These are phyloP conservation scores for Myrmophylax atrothorax DNA, from an alignment of 2,113 vertebrate species.

Conservation along the genomic window DNA sequence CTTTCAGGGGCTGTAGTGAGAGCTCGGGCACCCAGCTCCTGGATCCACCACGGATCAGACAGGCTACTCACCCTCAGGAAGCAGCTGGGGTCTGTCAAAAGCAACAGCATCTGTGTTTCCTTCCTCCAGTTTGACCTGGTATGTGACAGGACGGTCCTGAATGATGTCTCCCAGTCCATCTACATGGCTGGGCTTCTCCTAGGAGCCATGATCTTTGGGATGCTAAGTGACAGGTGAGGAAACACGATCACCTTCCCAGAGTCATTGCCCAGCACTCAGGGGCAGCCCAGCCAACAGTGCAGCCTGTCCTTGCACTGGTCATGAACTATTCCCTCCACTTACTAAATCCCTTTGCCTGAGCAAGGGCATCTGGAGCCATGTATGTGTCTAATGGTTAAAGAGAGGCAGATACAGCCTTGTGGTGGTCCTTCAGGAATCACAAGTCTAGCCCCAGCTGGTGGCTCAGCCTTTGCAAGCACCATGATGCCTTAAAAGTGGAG, in stretches of 20 bases:
- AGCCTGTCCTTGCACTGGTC: neutral
- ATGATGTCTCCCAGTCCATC: conserved; percentile 80
- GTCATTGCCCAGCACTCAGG: neutral
- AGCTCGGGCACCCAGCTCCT: neutral
- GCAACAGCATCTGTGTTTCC: neutral
- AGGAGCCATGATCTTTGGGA: conserved; percentile 79
- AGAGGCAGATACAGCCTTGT: neutral
- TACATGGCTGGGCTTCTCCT: conserved; percentile 86
- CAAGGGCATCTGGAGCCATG: neutral
- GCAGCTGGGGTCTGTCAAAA: neutral
- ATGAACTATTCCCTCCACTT: neutral
- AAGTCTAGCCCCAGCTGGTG: neutral
- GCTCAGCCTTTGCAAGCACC: neutral
- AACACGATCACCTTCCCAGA: neutral
- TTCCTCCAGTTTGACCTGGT: conserved; percentile 85
- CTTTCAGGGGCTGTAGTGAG: neutral
- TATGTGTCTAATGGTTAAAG: neutral
- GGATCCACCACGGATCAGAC: neutral
- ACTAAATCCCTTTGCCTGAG: neutral
- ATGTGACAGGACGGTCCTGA: conserved; percentile 76
- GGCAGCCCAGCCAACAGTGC: neutral
- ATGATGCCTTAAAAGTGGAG: fast-evolving
- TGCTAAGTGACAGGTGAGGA: conserved; percentile 85
- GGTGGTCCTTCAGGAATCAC: neutral
- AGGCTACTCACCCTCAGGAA: neutral